Conservation (phyloP, 2,797 vertebrate species). For the Poeciliopsis gracilis region DNA sequence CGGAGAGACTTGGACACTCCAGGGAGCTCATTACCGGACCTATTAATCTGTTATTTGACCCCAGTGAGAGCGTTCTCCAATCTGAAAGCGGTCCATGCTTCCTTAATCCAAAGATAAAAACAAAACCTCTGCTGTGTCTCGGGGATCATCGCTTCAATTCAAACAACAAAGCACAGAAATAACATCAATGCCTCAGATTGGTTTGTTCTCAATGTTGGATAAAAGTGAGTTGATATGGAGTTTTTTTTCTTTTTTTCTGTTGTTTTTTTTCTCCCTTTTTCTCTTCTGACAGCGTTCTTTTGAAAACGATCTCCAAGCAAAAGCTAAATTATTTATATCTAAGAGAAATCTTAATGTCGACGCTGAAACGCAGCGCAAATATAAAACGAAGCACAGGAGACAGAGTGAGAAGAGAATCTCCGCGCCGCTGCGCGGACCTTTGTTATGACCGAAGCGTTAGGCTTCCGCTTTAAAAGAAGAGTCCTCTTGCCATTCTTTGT, state of each 20-base stretch:
- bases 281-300: slow-evolving; percentile 63
- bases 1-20: slow-evolving; percentile 76
- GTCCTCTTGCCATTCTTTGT: slow-evolving; percentile 65
- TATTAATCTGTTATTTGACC: slow-evolving; percentile 88
- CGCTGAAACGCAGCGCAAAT: slow-evolving; percentile 51
- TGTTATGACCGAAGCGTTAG: slow-evolving; percentile 56
- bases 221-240: slow-evolving; percentile 59
- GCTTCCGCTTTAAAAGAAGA: slow-evolving; percentile 55
- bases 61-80: slow-evolving; percentile 75
- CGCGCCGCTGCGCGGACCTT: slow-evolving; percentile 41
- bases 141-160: slow-evolving; percentile 68
- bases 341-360: slow-evolving; percentile 64
- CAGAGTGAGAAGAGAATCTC: slow-evolving; percentile 36
- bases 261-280: slow-evolving; percentile 10
- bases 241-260: slow-evolving; percentile 18
- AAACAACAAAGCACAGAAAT: slow-evolving; percentile 72
- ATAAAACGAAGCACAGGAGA: slow-evolving; percentile 37
- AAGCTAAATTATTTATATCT: slow-evolving; percentile 74
- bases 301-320: slow-evolving; percentile 75
- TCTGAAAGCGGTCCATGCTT: slow-evolving; percentile 75
- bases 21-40: slow-evolving; percentile 85
- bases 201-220: slow-evolving; percentile 70
- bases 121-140: slow-evolving; percentile 70
- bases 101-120: slow-evolving; percentile 79
- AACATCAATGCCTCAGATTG: slow-evolving; percentile 68